Evolutionary conservation across 2,113 vertebrate species (phyloP).

Genomic region (Aleadryas rufinucha): DNA sequence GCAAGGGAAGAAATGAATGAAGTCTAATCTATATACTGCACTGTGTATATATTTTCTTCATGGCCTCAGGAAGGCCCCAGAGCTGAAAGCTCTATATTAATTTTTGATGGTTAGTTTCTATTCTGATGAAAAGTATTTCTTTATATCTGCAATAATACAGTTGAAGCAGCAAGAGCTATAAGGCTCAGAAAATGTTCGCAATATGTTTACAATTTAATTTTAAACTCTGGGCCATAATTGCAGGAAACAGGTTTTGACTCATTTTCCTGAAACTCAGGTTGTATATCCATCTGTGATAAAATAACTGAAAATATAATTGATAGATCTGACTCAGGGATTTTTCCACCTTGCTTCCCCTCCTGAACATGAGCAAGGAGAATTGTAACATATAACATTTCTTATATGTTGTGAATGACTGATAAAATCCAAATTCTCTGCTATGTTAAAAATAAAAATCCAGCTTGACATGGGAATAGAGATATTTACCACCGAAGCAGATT

Average conservation of each 20-base stretch:
- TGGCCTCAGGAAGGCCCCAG: neutral
- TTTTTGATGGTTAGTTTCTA: constrained; percentile 15
- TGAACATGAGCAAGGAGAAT: neutral
- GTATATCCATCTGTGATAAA: neutral
- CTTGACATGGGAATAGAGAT: neutral
- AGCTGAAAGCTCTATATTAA: constrained; percentile 1
- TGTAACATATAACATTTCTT: neutral
- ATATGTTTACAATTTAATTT: neutral
- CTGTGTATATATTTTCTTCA: neutral
- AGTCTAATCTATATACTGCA: neutral
- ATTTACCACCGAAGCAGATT: neutral
- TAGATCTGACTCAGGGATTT: neutral
- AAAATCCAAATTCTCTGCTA: neutral
- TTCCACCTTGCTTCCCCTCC: neutral
- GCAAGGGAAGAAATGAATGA: neutral
- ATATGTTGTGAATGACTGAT: neutral
- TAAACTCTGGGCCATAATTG: neutral
- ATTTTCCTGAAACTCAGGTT: neutral
- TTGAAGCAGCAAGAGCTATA: neutral
- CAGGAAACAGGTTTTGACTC: neutral
- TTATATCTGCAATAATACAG: neutral
- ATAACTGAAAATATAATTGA: neutral
- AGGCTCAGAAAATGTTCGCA: neutral
- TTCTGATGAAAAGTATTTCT: neutral
- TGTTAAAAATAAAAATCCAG: neutral